phyloP scores from a whole-genome alignment of 2,888 invertebrate species.

The Chironomus tentans region DNA sequence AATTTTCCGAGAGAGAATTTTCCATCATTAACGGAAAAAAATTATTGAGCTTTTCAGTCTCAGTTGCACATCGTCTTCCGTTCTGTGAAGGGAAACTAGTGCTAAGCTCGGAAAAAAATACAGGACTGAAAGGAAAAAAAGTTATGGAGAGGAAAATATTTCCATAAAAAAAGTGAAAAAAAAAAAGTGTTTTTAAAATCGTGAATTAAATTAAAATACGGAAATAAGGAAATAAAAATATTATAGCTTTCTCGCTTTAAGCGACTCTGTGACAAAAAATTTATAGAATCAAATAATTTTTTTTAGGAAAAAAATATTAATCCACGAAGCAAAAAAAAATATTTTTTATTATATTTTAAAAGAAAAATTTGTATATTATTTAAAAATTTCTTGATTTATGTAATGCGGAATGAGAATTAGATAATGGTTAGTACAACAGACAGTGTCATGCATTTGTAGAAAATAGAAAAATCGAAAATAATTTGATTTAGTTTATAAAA shows the following conservation, averaged over 20 bases:
- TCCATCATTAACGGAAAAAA: background rate
- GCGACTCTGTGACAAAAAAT: no score
- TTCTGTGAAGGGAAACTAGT: constrained; percentile 26
- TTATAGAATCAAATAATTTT: no score
- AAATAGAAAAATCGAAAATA: no score
- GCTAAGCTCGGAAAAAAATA: constrained; percentile 17
- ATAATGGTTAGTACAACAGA: background rate
- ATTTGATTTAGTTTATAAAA: no score
- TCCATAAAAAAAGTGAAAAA: background rate
- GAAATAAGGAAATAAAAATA: no score
- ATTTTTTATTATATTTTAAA: no score
- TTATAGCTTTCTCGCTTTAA: no score
- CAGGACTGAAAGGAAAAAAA: constrained; percentile 17
- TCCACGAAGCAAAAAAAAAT: no score
- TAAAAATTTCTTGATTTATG: no score
- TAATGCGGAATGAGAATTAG: background rate
- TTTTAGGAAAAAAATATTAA: no score
- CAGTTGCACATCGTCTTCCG: constrained; percentile 32
- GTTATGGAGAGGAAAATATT: background rate
- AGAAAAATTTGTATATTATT: background rate
- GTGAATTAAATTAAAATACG: background rate
- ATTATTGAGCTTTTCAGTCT: constrained; percentile 16
- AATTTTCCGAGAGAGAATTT: background rate
- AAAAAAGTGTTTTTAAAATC: background rate
- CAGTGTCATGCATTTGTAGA: no score